A percentile compares a stretch with the other conserved stretches of the same genome.
Evolutionary conservation across 23 tunicate genomes (phyloP).

Genomic region (Halocynthia aurantium): DNA sequence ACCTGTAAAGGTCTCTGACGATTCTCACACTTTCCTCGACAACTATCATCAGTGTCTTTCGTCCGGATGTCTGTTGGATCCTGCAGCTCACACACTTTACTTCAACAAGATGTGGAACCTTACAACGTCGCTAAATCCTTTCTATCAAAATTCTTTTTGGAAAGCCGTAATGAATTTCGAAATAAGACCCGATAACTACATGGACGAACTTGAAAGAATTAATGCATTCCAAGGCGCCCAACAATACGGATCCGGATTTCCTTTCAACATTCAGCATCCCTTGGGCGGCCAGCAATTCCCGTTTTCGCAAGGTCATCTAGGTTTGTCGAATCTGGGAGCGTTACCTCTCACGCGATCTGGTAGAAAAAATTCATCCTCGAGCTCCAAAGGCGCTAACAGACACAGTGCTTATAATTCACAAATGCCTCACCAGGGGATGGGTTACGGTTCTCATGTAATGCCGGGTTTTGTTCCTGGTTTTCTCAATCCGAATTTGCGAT

Average conservation of each 20-base stretch:
- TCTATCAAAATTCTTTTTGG: slow-evolving; percentile 34
- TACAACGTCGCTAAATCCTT: slow-evolving; percentile 16
- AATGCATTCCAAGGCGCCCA: neutral
- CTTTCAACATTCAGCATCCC: slow-evolving; percentile 7
- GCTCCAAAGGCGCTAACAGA: too few species aligned
- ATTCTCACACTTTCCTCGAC: slow-evolving; percentile 26
- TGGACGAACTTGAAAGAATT: slow-evolving; percentile 20
- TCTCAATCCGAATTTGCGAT: slow-evolving; percentile 4
- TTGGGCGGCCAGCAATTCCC: neutral
- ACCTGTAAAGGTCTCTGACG: neutral
- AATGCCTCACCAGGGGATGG: too few species aligned
- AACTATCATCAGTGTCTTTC: slow-evolving; percentile 40
- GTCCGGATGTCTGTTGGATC: slow-evolving; percentile 43
- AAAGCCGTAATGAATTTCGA: slow-evolving; percentile 5
- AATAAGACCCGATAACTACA: slow-evolving; percentile 37
- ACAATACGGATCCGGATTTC: neutral
- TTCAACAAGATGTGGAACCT: slow-evolving; percentile 22
- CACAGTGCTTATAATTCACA: too few species aligned
- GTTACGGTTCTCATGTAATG: too few species aligned
- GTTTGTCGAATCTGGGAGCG: neutral
- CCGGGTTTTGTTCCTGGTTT: too few species aligned
- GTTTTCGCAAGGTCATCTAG: neutral
- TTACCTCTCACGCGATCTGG: neutral
- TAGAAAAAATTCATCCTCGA: too few species aligned
- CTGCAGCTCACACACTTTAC: slow-evolving; percentile 1